Conservation (phyloP, 2,113 vertebrate species). For the Mus pahari region DNA sequence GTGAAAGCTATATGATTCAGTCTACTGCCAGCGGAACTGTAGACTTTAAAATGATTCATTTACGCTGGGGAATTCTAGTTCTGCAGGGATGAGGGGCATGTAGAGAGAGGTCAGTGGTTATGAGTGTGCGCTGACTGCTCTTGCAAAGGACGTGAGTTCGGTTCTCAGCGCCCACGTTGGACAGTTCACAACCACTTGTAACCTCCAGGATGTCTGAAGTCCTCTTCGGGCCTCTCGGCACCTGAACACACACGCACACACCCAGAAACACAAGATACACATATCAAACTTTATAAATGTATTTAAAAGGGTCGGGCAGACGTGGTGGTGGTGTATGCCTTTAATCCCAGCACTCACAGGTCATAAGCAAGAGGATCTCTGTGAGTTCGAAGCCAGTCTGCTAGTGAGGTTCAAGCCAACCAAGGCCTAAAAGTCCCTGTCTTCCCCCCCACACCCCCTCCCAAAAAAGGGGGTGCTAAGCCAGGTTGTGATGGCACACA, state of each 20-base stretch:
- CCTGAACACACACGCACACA: not conserved
- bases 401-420: not conserved
- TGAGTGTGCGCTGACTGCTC: no score
- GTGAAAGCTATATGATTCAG: no score
- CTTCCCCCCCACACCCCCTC: no score
- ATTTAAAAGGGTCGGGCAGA: not conserved
- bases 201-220: not conserved
- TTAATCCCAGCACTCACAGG: not conserved
- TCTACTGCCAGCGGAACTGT: not conserved
- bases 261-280: not conserved
- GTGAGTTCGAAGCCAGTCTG: not conserved
- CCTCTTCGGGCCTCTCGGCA: not conserved
- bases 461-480: not conserved
- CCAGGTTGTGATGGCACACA: fast-evolving
- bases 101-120: not conserved
- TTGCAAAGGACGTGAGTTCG: not conserved
- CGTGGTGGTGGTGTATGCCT: not conserved
- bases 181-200: not conserved
- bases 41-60: no score
- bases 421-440: not conserved
- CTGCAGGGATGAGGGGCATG: no score
- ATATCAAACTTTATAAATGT: not conserved
- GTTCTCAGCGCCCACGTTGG: not conserved
- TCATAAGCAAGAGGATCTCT: not conserved
- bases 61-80: not conserved